These are phyloP conservation scores for Takifugu ocellatus DNA, from an alignment of 2,797 vertebrate genomes.

Conservation along the genomic window DNA sequence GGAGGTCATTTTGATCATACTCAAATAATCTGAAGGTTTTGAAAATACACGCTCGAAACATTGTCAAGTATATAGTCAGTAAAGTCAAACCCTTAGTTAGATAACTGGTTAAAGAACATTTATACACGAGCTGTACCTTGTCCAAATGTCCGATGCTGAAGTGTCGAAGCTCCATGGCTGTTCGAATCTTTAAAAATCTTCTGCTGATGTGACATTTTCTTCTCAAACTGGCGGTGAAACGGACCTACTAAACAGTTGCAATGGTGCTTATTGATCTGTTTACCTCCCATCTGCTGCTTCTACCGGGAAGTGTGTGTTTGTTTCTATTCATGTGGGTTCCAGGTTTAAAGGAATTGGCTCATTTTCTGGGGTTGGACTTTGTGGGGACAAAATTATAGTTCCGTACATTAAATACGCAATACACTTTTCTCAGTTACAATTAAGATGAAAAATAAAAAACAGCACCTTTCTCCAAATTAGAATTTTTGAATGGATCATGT, in stretches of 20 bases:
- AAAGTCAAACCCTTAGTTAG: background rate
- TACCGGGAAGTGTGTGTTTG: background rate
- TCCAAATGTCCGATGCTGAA: conserved; percentile 20
- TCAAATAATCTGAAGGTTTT: too few species aligned
- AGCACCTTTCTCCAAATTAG: too few species aligned
- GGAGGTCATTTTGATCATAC: too few species aligned
- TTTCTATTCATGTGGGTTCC: background rate
- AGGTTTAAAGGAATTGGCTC: too few species aligned
- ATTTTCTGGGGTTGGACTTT: too few species aligned
- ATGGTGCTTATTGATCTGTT: conserved; percentile 47
- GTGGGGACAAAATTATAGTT: too few species aligned
- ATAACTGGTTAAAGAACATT: background rate
- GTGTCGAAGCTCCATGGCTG: conserved; percentile 2
- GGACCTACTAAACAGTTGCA: conserved; percentile 24
- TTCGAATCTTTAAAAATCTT: conserved; percentile 23
- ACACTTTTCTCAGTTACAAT: too few species aligned
- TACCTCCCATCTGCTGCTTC: conserved; percentile 18
- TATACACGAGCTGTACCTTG: conserved; percentile 44
- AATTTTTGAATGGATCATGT: too few species aligned
- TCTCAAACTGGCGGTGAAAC: conserved; percentile 10
- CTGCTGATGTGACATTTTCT: conserved; percentile 30
- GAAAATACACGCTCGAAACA: too few species aligned
- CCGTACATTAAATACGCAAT: too few species aligned
- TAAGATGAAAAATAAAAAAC: too few species aligned
- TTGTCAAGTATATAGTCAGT: too few species aligned